Evolutionary conservation across 2,888 invertebrate species (phyloP).

Genomic region (Phalera bucephala): DNA sequence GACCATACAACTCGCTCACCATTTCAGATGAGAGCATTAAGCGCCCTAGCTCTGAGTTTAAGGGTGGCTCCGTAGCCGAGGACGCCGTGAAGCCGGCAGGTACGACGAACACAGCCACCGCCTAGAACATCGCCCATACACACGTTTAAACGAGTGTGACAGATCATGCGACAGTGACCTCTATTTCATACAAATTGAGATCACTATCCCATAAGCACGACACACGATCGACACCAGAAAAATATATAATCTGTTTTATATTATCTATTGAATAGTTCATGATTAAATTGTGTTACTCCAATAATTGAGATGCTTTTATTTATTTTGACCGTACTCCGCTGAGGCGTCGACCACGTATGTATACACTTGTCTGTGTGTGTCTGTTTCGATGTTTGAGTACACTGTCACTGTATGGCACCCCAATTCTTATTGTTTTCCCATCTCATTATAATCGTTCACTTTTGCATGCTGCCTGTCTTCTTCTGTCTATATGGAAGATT

Average conservation of each 20-base stretch:
- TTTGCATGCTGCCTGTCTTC: constrained; percentile 71
- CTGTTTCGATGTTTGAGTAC: constrained; percentile 80
- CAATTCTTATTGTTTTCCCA: constrained; percentile 53
- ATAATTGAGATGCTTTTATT: constrained; percentile 82
- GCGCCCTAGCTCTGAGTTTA: constrained; percentile 94
- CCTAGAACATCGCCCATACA: constrained; percentile 74
- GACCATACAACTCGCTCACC: constrained; percentile 76
- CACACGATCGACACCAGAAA: constrained; percentile 75
- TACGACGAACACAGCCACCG: constrained; percentile 72
- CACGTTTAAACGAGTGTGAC: constrained; percentile 70
- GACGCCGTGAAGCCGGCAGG: constrained; percentile 75
- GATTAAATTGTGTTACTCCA: constrained; percentile 83
- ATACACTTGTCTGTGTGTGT: constrained; percentile 80
- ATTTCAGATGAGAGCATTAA: constrained; percentile 89
- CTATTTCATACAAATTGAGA: constrained; percentile 50
- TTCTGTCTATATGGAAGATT: constrained; percentile 42
- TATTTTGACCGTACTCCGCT: constrained; percentile 81
- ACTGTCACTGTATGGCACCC: constrained; percentile 77
- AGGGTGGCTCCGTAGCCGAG: constrained; percentile 83
- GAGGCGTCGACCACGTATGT: constrained; percentile 82
- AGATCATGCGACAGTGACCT: constrained; percentile 73
- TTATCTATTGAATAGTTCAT: constrained; percentile 77
- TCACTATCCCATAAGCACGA: constrained; percentile 75
- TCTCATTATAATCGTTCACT: constrained; percentile 66
- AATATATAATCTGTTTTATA: constrained; percentile 81